phyloP scores from a whole-genome alignment of 2,888 invertebrate genomes.

The Diloba caeruleocephala region DNA sequence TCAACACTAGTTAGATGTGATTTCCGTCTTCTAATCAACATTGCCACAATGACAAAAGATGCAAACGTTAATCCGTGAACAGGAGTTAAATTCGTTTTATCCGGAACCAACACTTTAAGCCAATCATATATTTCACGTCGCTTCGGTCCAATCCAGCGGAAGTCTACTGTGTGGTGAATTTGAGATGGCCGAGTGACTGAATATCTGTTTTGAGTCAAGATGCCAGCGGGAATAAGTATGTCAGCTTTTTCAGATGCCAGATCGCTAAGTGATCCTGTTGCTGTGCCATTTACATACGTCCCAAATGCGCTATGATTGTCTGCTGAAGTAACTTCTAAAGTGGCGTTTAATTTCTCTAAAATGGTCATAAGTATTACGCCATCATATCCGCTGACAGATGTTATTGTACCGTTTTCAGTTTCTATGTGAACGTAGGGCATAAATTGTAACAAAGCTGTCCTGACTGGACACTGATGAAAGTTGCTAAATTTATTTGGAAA shows the following conservation, averaged over 20 bases:
- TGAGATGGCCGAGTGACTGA: slow-evolving; percentile 58
- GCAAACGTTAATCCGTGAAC: slow-evolving; percentile 54
- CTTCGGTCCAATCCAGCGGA: slow-evolving; percentile 69
- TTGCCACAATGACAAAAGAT: slow-evolving; percentile 51
- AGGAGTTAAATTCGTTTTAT: slow-evolving; percentile 60
- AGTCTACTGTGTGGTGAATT: slow-evolving; percentile 52
- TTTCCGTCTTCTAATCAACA: slow-evolving; percentile 49
- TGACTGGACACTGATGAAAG: slow-evolving; percentile 69
- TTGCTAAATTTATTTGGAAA: slow-evolving; percentile 70
- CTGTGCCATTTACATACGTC: too few species aligned
- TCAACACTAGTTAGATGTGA: slow-evolving; percentile 44
- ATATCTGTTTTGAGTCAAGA: slow-evolving; percentile 59
- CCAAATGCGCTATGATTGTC: too few species aligned
- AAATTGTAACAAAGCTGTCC: slow-evolving; percentile 52
- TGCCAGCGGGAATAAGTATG: too few species aligned
- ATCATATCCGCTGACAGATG: not conserved
- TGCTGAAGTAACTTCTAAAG: too few species aligned
- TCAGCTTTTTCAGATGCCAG: too few species aligned
- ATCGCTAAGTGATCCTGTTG: too few species aligned
- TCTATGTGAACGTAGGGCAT: slow-evolving; percentile 56
- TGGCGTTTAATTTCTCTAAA: too few species aligned
- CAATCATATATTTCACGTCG: slow-evolving; percentile 64
- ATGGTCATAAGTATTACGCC: too few species aligned
- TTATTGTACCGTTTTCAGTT: slow-evolving; percentile 53
- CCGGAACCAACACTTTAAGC: slow-evolving; percentile 66